These are phyloP conservation scores for Zingel zingel DNA, from an alignment of 2,113 vertebrate species.

Conservation along the genomic window DNA sequence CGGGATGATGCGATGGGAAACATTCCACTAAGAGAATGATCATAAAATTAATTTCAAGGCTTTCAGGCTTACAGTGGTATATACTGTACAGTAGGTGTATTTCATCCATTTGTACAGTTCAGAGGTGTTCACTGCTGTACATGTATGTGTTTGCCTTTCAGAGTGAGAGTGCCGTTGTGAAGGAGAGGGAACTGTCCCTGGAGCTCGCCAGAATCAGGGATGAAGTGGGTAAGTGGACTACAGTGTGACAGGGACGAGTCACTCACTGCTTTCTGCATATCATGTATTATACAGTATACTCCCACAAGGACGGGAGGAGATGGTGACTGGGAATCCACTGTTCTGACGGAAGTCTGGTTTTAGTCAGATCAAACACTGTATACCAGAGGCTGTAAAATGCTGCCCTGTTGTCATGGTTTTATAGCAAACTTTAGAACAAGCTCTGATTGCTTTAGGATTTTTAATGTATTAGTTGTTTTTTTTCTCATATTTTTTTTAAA, in stretches of 20 bases:
- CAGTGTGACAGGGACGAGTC: slow-evolving; percentile 22
- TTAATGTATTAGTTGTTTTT: neutral
- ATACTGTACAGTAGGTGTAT: neutral
- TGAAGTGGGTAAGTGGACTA: slow-evolving; percentile 95
- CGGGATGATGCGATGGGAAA: too few relatives aligned
- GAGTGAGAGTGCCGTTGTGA: slow-evolving; percentile 92
- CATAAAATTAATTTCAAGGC: too few relatives aligned
- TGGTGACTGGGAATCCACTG: neutral
- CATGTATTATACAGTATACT: slow-evolving; percentile 9
- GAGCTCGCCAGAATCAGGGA: slow-evolving; percentile 95
- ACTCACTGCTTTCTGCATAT: neutral
- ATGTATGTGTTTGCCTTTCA: slow-evolving; percentile 79
- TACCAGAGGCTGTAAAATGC: too few relatives aligned
- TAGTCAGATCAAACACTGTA: neutral
- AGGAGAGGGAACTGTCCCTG: slow-evolving; percentile 91
- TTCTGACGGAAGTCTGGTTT: slow-evolving; percentile 1
- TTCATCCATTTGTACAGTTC: neutral
- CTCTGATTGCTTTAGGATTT: neutral
- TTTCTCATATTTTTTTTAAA: neutral
- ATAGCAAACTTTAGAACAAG: neutral
- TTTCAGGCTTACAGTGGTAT: neutral
- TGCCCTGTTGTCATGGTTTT: neutral
- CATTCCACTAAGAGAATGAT: too few relatives aligned
- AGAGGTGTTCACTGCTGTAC: neutral
- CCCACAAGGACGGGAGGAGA: neutral